Evolutionary conservation across 2,888 invertebrate species (phyloP), one percentile per base, ranked within the genome.

Genomic region (Iphiclides podalirius): DNA sequence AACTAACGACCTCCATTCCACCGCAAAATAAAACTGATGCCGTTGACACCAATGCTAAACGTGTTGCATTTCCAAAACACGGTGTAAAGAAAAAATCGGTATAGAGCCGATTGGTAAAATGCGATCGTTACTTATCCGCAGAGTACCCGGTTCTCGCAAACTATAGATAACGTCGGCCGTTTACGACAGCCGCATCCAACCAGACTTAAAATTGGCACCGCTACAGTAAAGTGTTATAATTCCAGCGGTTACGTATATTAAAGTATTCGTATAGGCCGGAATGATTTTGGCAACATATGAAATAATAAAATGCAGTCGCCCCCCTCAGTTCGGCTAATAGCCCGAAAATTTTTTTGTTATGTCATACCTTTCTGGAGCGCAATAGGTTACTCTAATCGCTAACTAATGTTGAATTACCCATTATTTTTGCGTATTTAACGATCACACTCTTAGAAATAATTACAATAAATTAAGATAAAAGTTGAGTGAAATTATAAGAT

Each of bases 161-260:
- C 41, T 47, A 42, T 49, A 44, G 49, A 49, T 49, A 49, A 49
- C 33, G 49, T 35, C 15, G 34, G 37, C 34, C 43, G 17, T 49
- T 44, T 34, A 44, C 49, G 43, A 35, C 49, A 44, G 49, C 43
- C 38, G 44, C 49, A 49, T 43, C 49, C 44, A 28, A 6, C 28
- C 28, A 6, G 44, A 50, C 36, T 35, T 39, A 40, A 35, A 50
- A 31, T 44, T 50, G 50, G 50, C 50, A 50, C 38, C 12, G 34
- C 34, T 44, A 15, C 44, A 35, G 43, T 39, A 43, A 50, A 50
- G 13, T 39, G 44, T 35, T 34, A 50, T 44, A 35, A 44, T 39
- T 50, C 23, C 28, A 36, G 33, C 31, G 37, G 37, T 42, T 42
- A 34, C 48, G 4, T 31, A 31, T 38, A 38, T 41, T 48, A 43